phyloP scores from a whole-genome alignment of 2,888 invertebrate species.

The Orchestes rusci region DNA sequence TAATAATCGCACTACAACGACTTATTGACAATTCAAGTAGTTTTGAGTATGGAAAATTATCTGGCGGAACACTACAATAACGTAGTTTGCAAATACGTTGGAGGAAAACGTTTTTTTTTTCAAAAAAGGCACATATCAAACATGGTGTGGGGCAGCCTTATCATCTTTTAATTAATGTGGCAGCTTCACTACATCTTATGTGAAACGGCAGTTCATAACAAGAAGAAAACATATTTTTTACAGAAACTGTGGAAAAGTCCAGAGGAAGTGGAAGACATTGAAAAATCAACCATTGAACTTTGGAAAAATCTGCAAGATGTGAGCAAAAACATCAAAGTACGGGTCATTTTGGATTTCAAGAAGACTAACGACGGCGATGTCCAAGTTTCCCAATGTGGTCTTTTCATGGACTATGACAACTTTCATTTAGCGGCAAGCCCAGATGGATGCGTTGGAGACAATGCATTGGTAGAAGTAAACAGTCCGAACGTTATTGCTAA shows the following conservation, averaged over 20 bases:
- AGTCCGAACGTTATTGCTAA: background rate
- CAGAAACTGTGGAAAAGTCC: too few species aligned
- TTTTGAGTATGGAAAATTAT: background rate
- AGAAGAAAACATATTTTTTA: too few species aligned
- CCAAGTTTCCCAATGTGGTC: background rate
- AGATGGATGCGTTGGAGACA: background rate
- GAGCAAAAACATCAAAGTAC: background rate
- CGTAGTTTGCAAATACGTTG: too few species aligned
- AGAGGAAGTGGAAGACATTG: too few species aligned
- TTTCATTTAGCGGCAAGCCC: conserved; percentile 1
- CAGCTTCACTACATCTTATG: too few species aligned
- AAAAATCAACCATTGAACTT: background rate
- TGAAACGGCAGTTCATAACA: too few species aligned
- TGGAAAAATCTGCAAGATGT: conserved; percentile 2
- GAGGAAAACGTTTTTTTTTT: too few species aligned
- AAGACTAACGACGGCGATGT: background rate
- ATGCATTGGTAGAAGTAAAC: conserved; percentile 2
- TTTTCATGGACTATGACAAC: background rate
- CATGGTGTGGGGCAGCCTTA: too few species aligned
- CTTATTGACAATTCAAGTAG: conserved; percentile 1
- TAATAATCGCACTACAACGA: background rate
- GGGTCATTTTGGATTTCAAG: conserved; percentile 2
- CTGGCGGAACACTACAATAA: too few species aligned
- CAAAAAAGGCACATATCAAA: too few species aligned
- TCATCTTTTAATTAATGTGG: too few species aligned